phyloP scores from a whole-genome alignment of 2,888 invertebrate genomes.

The Amphipyra tragopoginis region DNA sequence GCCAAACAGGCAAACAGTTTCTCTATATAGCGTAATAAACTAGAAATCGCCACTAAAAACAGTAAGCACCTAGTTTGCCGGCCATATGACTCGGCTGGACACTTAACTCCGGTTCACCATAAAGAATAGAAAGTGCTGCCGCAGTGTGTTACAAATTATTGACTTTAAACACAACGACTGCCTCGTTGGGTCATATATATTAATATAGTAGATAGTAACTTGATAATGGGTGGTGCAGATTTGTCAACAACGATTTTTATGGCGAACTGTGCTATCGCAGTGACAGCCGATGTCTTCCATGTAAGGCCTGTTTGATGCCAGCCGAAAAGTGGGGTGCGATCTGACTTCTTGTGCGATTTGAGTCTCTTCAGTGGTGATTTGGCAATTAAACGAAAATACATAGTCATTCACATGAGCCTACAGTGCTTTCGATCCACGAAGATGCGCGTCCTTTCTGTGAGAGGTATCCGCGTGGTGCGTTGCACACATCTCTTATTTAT shows the following conservation, averaged over 20 bases:
- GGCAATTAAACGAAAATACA: too few relatives aligned
- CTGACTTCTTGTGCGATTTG: too few relatives aligned
- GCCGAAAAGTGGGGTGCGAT: too few relatives aligned
- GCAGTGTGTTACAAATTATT: slow-evolving; percentile 23
- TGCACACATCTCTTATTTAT: too few relatives aligned
- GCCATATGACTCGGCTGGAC: slow-evolving; percentile 26
- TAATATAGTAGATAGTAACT: background rate
- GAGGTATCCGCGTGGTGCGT: too few relatives aligned
- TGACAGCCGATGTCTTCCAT: too few relatives aligned
- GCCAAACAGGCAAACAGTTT: slow-evolving; percentile 48
- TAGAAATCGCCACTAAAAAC: slow-evolving; percentile 43
- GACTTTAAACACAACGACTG: slow-evolving; percentile 14
- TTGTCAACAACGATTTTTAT: background rate
- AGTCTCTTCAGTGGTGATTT: too few relatives aligned
- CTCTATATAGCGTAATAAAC: slow-evolving; percentile 40
- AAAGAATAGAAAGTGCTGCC: slow-evolving; percentile 19
- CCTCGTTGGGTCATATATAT: background rate
- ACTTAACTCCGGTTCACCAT: slow-evolving; percentile 26
- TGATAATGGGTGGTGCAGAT: background rate
- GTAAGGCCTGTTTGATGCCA: too few relatives aligned
- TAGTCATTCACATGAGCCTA: too few relatives aligned
- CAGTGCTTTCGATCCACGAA: too few relatives aligned
- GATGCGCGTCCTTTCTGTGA: too few relatives aligned
- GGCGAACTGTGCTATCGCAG: too few relatives aligned
- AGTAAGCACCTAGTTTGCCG: slow-evolving; percentile 46